These are phyloP conservation scores for Ips nitidus DNA, from an alignment of 1,140 invertebrate species.

Conservation along the genomic window DNA sequence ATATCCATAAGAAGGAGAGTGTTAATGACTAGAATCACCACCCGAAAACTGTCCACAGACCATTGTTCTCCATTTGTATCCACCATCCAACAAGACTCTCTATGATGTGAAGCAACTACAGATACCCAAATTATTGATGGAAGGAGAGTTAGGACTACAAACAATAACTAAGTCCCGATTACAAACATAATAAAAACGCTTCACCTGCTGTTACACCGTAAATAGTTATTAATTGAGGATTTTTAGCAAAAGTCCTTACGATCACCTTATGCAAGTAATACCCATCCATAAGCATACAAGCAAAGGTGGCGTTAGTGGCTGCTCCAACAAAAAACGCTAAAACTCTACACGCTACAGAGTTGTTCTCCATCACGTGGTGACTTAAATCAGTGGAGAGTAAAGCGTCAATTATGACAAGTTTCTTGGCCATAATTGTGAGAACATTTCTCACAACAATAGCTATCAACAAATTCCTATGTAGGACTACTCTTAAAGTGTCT, in stretches of 20 bases:
- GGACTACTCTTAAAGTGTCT: slow-evolving; percentile 52
- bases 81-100: slow-evolving; percentile 59
- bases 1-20: slow-evolving; percentile 57
- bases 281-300: slow-evolving; percentile 63
- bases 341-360: slow-evolving; percentile 54
- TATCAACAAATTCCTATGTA: slow-evolving; percentile 61
- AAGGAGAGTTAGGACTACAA: slow-evolving; percentile 53
- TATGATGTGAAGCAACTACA: slow-evolving; percentile 52
- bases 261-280: slow-evolving; percentile 61
- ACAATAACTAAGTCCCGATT: slow-evolving; percentile 20
- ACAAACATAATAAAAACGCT: neutral
- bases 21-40: slow-evolving; percentile 57
- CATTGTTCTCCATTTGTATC: slow-evolving; percentile 57
- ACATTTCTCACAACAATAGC: slow-evolving; percentile 58
- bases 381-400: slow-evolving; percentile 49
- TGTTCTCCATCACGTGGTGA: slow-evolving; percentile 53
- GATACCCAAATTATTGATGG: slow-evolving; percentile 57
- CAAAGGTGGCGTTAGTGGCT: slow-evolving; percentile 57
- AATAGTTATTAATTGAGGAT: slow-evolving; percentile 53
- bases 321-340: slow-evolving; percentile 56
- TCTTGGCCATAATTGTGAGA: slow-evolving; percentile 57
- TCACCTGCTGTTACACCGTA: slow-evolving; percentile 49
- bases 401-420: slow-evolving; percentile 56
- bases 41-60: slow-evolving; percentile 58
- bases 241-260: slow-evolving; percentile 57